Base-by-base conservation (phyloP, 2,113 vertebrate species). In the Mus pahari region DNA sequence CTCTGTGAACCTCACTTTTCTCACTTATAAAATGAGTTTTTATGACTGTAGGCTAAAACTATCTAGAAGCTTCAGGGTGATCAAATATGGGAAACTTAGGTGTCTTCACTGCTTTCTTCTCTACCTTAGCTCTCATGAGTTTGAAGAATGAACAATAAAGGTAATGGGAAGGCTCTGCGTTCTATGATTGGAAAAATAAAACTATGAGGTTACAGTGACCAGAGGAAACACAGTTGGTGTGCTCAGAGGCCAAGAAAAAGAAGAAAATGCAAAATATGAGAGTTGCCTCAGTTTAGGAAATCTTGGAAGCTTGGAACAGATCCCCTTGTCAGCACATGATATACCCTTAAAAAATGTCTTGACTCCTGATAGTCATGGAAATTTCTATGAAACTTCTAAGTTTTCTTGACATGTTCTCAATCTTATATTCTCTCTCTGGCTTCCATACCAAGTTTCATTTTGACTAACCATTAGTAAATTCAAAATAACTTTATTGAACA, bases 311-410 rank as follows among this genome's bases (percentile, higher is more conserved):
- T 70, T 70, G 2, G 26, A 55, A n/a, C 17, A 83, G 50, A 28
- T 50, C 39, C 8, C 58, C 48, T 78, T 22, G 20, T 45, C 31
- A 79, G 33, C 50, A 5, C 4, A 74, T 89, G 60, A 64, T 7
- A 28, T 94, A 71, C 5, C 5, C 28, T 75, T 55, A 71, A 90
- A 81, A 86, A 93, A 94, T 22, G n/a, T 64, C 93, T 95, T 70
- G 92, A 91, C 11, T 2, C 5, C 0, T 84, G 19, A 42, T 86
- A 9, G 5, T 6, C 31, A 6, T 53, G 7, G 11, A 62, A 33
- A 20, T 17, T 58, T 58, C 77, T 88, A 36, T 91, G 45, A 81
- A 83, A 48, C 4, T 71, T 89, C 7, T 86, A 45, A 94, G 17
- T 86, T 60, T 75, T 94, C 19, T 74, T 91, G 36, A 95, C 6